Base-by-base conservation (phyloP, 2,888 invertebrate species). In the Unio pictorum region DNA sequence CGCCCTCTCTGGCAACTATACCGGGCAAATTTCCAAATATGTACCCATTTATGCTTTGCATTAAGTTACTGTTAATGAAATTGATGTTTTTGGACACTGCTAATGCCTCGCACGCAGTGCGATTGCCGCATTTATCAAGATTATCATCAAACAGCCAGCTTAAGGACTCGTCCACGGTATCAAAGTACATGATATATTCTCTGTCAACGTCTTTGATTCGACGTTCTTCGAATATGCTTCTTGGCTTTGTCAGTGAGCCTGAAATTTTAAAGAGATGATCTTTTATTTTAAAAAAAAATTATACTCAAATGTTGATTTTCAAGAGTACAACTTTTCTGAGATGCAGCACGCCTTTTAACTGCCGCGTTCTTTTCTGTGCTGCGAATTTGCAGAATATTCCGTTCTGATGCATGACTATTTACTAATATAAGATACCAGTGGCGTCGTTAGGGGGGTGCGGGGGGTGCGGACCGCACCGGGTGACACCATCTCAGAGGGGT, bases 81-180 rank as follows among this genome's bases (percentile, higher is more conserved):
- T 55, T 58, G 20, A 34, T 11, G 61, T 73, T 71, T 0, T 61
- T 8, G n/a, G 45, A 28, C 26, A 18, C 17, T 28, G n/a, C 23
- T 11, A 78, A 69, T 0, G n/a, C 20, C 18, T 54, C 26, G 61
- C 79, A 81, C 8, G 55, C 54, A 5, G 45, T 7, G 1, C 72
- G 75, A 65, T 76, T 68, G n/a, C 67, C 76, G 67, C 81, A 82
- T 26, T 61, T 65, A n/a, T 72, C 45, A 15, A 76, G 15, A 62
- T 81, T 83, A 20, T 73, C 66, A 20, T 72, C 71, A 11, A 76
- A 28, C 66, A 79, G 77, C 77, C 78, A 76, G 64, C 75, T 81
- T 4, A 64, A 28, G 58, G 78, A 75, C 64, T 83, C 83, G 66
- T 81, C 72, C 6, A 79, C 78, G 20, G 72, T 69, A 59, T 81